Base-by-base conservation (phyloP, 2,797 vertebrate genomes). In the Gymnopithys bicolor region DNA sequence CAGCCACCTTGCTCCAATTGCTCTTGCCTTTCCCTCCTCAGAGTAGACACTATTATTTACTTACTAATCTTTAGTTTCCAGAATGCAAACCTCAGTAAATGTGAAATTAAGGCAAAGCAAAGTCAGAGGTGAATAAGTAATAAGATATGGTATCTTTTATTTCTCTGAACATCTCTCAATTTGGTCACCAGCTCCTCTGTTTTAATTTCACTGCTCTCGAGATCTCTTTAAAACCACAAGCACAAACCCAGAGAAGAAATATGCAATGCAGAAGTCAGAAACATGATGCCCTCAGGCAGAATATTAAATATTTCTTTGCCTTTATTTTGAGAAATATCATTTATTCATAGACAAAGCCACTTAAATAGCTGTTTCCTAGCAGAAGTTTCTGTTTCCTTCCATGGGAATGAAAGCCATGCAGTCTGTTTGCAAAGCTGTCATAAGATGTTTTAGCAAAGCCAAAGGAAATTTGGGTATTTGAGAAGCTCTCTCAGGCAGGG, bases 271-370 rank as follows among this genome's bases (percentile, higher is more conserved):
- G 19, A 66, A 94, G 79, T 81, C 16, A 77, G 89, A 84, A 90
- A 71, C 68, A 80, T 35, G 39, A 71, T 32, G 37, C n/a, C 78
- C 33, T 90, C 14, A 11, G 56, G 80, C 53, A 90, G 43, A 74
- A 90, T 45, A 74, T 69, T 84, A 92, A 93, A 74, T 68, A 79
- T 63, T 93, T 68, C 46, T 82, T 84, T 76, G n/a, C 9, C 7
- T 46, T 52, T 69, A n/a, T 87, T 68, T 53, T 24, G 16, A 66
- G 24, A 76, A 85, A 51, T 77, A 91, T 64, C 7, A 94, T 90
- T 94, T 93, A 89, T 95, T 92, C 56, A 74, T 74, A 80, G 84
- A 46, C 52, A 79, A 77, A 87, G 25, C 11, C 37, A 87, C 41
- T 93, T 81, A 89, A 93, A 84, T 9, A 90, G 56, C 23, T 81